Evolutionary conservation across 2,797 vertebrate genomes (phyloP), one percentile per base, ranked within the genome.

Genomic region (Erithacus rubecula): DNA sequence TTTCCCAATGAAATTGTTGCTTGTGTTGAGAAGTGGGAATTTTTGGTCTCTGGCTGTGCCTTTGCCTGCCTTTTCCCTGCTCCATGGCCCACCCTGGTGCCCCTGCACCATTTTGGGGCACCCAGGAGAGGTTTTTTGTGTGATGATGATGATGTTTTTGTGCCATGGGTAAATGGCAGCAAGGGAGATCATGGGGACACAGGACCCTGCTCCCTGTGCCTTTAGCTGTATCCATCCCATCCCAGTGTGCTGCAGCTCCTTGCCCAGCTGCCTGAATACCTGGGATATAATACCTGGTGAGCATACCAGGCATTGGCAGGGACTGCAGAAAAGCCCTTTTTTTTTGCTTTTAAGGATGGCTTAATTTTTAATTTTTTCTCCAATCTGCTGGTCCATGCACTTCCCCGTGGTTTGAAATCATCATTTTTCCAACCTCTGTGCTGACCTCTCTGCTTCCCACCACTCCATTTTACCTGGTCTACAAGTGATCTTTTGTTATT

Each of bases 371-470:
- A 2, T 30, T 68, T 79, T 19, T 68, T 29, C 7, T 37, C 15
- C 3, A 6, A 22, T 39, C 22, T 78, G 29, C 56, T 84, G 10
- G 32, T 55, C 36, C 0, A 0, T 29, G 21, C 20, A 13, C 9
- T 89, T 76, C 13, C 10, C 41, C 0, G 0, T 3, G 1, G 20
- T 8, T 46, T 34, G 10, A 46, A 83, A 44, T 51, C 19, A n/a
- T 36, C 27, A 19, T 23, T 21, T 63, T 76, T 39, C 16, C 55
- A 77, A 44, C 34, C 26, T 30, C 46, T 71, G 17, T 58, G 41
- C 41, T 3, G 7, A 30, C 19, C 43, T 71, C 43, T 85, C 13
- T 15, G 46, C n/a, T 78, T 32, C 26, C 36, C 14, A 63, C 12
- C 12, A 8, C 36, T 78, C n/a, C 52, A 52, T 34, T 18, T 58